These are phyloP conservation scores for Eilema caniola DNA, from an alignment of 2,888 invertebrate species.

Conservation along the genomic window DNA sequence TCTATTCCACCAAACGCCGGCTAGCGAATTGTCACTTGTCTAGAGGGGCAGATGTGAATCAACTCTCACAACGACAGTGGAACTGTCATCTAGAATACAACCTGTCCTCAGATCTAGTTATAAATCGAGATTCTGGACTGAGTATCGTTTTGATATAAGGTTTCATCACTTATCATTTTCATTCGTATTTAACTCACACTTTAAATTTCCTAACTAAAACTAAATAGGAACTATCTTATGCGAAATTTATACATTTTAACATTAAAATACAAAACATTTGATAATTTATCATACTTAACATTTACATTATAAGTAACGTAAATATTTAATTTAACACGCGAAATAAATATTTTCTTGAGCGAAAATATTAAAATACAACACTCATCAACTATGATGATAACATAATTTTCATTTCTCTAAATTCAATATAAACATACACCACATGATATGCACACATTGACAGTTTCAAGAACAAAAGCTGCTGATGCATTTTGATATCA, in stretches of 20 bases:
- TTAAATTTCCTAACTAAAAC: constrained; percentile 24
- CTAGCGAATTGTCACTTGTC: too few relatives aligned
- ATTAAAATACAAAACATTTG: constrained; percentile 41
- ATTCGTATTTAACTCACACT: constrained; percentile 6
- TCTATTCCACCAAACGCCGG: too few relatives aligned
- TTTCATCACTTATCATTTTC: neutral
- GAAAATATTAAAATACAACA: constrained; percentile 18
- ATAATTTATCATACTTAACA: constrained; percentile 75
- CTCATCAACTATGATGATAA: neutral
- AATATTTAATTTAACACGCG: constrained; percentile 8
- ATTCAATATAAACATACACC: too few relatives aligned
- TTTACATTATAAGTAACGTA: constrained; percentile 61
- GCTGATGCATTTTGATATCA: too few relatives aligned
- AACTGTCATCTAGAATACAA: too few relatives aligned
- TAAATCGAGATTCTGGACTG: too few relatives aligned
- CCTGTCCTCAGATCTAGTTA: too few relatives aligned
- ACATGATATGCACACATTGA: too few relatives aligned
- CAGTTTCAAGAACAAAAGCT: too few relatives aligned
- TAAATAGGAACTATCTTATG: constrained; percentile 42
- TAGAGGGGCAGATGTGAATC: too few relatives aligned
- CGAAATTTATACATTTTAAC: constrained; percentile 25
- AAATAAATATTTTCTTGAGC: neutral
- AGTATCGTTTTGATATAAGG: too few relatives aligned
- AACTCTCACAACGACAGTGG: too few relatives aligned
- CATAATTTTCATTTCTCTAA: neutral